Evolutionary conservation across 2,797 vertebrate genomes (phyloP).

Genomic region (Poeciliopsis infans): DNA sequence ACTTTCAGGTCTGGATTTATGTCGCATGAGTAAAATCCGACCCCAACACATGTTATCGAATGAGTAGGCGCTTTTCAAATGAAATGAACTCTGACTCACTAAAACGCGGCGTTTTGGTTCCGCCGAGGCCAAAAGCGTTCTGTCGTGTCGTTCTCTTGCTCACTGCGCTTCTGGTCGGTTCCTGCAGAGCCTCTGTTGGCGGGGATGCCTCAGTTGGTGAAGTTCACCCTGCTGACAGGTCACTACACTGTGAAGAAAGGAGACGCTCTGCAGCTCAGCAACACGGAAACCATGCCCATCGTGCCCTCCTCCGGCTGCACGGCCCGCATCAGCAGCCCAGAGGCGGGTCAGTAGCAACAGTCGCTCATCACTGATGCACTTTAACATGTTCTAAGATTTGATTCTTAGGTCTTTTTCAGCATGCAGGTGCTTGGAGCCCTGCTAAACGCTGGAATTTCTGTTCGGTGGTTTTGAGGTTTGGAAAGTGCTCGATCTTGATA

Average conservation of each 20-base stretch:
- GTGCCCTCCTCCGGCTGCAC: conserved; percentile 82
- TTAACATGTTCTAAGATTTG: too few relatives aligned
- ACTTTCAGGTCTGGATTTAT: conserved; percentile 82
- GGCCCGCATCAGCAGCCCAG: conserved; percentile 85
- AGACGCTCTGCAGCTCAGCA: conserved; percentile 94
- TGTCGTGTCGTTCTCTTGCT: background rate
- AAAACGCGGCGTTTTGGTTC: background rate
- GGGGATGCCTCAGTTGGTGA: conserved; percentile 93
- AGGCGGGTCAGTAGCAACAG: conserved; percentile 77
- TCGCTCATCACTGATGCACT: background rate
- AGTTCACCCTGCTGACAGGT: conserved; percentile 93
- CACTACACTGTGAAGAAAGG: conserved; percentile 92
- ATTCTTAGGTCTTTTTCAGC: background rate
- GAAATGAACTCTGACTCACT: background rate
- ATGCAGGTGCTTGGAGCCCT: too few relatives aligned
- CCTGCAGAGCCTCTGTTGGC: conserved; percentile 91
- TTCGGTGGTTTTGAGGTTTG: too few relatives aligned
- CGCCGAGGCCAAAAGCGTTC: background rate
- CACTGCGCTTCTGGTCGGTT: conserved; percentile 12
- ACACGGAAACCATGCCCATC: conserved; percentile 89
- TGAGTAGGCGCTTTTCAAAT: background rate
- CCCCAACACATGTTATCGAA: background rate
- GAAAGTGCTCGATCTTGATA: too few relatives aligned
- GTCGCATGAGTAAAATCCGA: background rate
- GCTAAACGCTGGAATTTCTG: too few relatives aligned